These are phyloP conservation scores for Drosophila gaucha DNA, from an alignment of 2,888 invertebrate species.

Conservation along the genomic window DNA sequence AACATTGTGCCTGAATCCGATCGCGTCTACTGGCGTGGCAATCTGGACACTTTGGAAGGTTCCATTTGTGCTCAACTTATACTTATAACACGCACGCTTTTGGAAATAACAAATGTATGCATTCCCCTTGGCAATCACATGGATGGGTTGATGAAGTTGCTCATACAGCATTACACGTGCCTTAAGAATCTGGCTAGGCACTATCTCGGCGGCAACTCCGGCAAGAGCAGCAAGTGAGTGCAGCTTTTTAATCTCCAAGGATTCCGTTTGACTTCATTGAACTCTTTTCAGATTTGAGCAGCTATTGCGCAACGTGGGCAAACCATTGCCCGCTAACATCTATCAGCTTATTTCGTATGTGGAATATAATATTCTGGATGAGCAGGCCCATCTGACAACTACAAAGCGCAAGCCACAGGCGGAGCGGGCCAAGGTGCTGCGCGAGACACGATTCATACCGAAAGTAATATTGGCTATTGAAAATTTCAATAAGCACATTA, in stretches of 20 bases:
- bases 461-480: constrained; percentile 88
- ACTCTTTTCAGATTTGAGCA: constrained; percentile 85
- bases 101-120: constrained; percentile 85
- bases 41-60: constrained; percentile 86
- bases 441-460: constrained; percentile 87
- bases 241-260: background rate
- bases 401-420: constrained; percentile 84
- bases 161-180: constrained; percentile 86
- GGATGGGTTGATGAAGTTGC: constrained; percentile 86
- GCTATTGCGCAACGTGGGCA: constrained; percentile 86
- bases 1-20: constrained; percentile 85
- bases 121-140: constrained; percentile 86
- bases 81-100: constrained; percentile 86
- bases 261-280: background rate
- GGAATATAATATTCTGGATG: constrained; percentile 85
- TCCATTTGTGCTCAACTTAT: constrained; percentile 87
- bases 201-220: constrained; percentile 86
- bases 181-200: constrained; percentile 87
- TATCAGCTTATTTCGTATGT: constrained; percentile 86
- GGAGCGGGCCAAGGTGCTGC: constrained; percentile 86
- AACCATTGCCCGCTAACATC: constrained; percentile 86
- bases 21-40: constrained; percentile 84
- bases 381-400: constrained; percentile 49
- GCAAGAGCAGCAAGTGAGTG: constrained; percentile 74
- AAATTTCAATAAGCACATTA: constrained; percentile 87